These are phyloP conservation scores for Arvicanthis niloticus DNA, from an alignment of 2,113 vertebrate species.

Conservation along the genomic window DNA sequence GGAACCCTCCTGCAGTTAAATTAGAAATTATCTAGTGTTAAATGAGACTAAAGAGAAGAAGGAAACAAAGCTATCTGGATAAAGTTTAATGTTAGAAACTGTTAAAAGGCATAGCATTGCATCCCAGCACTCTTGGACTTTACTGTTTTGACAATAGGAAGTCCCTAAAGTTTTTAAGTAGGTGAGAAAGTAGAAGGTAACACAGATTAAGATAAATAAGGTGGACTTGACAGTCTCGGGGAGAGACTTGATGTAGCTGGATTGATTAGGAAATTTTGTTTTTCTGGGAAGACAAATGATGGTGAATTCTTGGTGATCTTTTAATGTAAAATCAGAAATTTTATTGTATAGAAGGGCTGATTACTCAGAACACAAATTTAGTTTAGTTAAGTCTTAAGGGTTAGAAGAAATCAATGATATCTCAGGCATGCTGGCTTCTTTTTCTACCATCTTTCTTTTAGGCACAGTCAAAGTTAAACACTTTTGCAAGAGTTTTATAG, in stretches of 20 bases:
- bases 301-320: neutral
- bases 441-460: neutral
- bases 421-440: neutral
- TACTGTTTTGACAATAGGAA: neutral
- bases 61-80: constrained; percentile 3
- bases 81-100: constrained; percentile 1
- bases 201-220: neutral
- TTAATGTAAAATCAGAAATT: neutral
- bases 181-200: neutral
- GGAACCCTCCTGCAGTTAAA: neutral
- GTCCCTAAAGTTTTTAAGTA: constrained; percentile 21
- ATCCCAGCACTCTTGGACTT: neutral
- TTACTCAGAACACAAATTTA: neutral
- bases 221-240: neutral
- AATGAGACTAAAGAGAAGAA: neutral
- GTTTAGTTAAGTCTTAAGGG: constrained; percentile 10
- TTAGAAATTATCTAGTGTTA: constrained; percentile 8
- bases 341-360: neutral
- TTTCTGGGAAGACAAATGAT: neutral
- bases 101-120: neutral
- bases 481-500: neutral
- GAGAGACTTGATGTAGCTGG: neutral
- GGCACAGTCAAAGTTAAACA: neutral
- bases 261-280: neutral
- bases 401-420: neutral